A percentile compares a stretch with the other conserved stretches of the same genome.
Conservation (phyloP, 2,113 vertebrate genomes). For the Charadrius vociferus region DNA sequence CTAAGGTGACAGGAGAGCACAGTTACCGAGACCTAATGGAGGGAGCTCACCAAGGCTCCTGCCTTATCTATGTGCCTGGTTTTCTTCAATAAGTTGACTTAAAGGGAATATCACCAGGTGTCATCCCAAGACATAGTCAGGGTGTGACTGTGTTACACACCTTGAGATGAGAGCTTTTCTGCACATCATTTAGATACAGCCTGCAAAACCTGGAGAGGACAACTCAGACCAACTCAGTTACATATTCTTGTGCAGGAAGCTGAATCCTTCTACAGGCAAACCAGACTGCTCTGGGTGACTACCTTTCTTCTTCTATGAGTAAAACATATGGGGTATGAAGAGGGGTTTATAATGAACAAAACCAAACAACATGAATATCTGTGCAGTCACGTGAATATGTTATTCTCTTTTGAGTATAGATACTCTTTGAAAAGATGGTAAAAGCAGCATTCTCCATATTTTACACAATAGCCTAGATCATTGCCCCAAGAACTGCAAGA, state of each 20-base stretch:
- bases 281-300: background rate
- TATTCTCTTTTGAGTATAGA: background rate
- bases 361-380: fast-evolving
- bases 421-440: background rate
- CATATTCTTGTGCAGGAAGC: background rate
- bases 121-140: background rate
- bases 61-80: background rate
- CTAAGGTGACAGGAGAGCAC: background rate
- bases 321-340: background rate
- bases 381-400: background rate
- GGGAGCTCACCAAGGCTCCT: background rate
- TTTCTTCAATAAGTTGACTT: background rate
- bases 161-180: background rate
- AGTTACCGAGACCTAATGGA: fast-evolving
- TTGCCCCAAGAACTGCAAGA: background rate
- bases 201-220: background rate
- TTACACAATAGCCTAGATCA: background rate
- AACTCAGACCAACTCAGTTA: background rate
- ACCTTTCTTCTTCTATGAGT: background rate
- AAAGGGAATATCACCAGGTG: background rate
- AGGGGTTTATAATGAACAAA: background rate
- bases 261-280: background rate
- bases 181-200: background rate
- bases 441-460: background rate
- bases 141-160: background rate